phyloP scores from a whole-genome alignment of 2,113 vertebrate species.

The Pandion haliaetus region DNA sequence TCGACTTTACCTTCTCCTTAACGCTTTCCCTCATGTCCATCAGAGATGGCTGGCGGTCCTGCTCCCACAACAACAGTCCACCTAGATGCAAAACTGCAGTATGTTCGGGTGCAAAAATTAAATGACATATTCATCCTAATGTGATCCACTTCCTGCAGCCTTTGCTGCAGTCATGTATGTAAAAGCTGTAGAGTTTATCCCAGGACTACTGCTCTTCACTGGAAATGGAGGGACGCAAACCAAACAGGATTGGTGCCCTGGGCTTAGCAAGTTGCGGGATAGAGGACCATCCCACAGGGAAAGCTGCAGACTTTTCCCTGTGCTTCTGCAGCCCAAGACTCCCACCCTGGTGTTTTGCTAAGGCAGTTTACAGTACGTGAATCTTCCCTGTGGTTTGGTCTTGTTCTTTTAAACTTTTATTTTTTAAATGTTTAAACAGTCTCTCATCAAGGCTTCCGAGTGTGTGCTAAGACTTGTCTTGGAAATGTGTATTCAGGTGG shows the following conservation, averaged over 20 bases:
- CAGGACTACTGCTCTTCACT: not conserved
- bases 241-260: not conserved
- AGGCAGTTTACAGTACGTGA: not conserved
- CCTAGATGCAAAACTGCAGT: not conserved
- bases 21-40: not conserved
- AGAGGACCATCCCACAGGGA: not conserved
- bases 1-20: not conserved
- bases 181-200: not conserved
- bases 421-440: not conserved
- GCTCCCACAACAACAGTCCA: not conserved
- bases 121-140: not conserved
- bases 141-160: not conserved
- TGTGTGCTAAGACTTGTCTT: not conserved
- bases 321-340: not conserved
- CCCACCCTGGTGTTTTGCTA: not conserved
- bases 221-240: not conserved
- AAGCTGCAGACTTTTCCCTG: not conserved
- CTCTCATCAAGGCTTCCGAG: not conserved
- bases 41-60: not conserved
- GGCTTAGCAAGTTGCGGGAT: not conserved
- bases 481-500: slow-evolving; percentile 38
- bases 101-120: not conserved
- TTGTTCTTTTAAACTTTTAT: not conserved
- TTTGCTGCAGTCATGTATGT: not conserved
- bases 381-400: not conserved